phyloP scores from a whole-genome alignment of 2,797 vertebrate species.

The Leptodactylus fallax region DNA sequence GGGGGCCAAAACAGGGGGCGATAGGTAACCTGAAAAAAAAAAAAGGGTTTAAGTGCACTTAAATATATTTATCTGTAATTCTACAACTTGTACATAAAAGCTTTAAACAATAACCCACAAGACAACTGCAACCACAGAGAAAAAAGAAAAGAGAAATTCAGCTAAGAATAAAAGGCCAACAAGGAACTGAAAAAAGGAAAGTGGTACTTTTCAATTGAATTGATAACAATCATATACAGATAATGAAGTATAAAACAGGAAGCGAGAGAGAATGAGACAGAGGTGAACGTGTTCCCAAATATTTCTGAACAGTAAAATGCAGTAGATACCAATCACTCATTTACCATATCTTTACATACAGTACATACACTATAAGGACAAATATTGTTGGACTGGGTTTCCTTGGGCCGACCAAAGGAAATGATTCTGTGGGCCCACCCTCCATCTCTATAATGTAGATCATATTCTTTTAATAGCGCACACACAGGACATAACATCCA shows the following conservation, averaged over 20 bases:
- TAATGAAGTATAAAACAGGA: constrained; percentile 45
- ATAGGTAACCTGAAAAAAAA: too few relatives aligned
- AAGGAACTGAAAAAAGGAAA: constrained; percentile 59
- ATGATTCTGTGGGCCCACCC: too few relatives aligned
- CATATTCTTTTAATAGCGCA: too few relatives aligned
- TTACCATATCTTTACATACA: neutral
- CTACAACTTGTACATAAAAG: neutral
- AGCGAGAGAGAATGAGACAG: constrained; percentile 22
- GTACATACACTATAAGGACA: too few relatives aligned
- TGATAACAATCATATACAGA: constrained; percentile 27
- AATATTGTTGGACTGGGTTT: too few relatives aligned
- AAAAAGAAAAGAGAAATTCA: constrained; percentile 52
- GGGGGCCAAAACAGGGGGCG: too few relatives aligned
- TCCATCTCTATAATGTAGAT: too few relatives aligned
- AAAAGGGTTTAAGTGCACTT: too few relatives aligned
- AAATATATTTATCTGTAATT: neutral
- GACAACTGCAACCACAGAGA: neutral
- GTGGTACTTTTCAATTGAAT: constrained; percentile 16
- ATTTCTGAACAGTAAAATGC: neutral
- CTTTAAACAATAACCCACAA: neutral
- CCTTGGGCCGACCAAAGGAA: too few relatives aligned
- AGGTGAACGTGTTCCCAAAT: constrained; percentile 7
- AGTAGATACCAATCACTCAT: neutral
- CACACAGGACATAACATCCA: too few relatives aligned
- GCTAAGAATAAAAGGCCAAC: constrained; percentile 22